Percentiles rank a stretch among this genome's conserved stretches.
phyloP scores from a whole-genome alignment of 1,140 invertebrate species.

The Odontomachus brunneus region DNA sequence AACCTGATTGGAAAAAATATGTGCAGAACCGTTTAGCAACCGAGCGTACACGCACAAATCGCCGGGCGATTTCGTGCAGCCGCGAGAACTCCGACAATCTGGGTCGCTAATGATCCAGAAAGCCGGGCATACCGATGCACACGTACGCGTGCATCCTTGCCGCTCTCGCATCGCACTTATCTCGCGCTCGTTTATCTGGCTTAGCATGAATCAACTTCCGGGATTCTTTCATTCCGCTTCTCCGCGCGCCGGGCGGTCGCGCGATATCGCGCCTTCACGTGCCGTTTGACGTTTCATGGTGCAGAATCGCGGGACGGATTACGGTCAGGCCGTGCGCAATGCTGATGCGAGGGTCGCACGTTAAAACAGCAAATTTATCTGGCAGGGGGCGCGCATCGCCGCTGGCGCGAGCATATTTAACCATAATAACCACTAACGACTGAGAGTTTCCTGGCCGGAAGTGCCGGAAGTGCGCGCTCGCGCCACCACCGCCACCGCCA shows the following conservation, averaged over 20 bases:
- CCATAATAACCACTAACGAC: constrained; percentile 78
- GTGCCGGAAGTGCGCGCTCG: constrained; percentile 58
- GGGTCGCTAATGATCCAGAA: background rate
- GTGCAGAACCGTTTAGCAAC: no score
- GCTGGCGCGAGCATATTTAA: constrained; percentile 68
- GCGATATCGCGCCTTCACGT: no score
- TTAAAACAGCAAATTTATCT: constrained; percentile 67
- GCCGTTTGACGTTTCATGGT: constrained; percentile 28
- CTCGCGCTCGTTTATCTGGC: background rate
- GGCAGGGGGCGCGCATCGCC: background rate
- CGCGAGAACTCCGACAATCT: background rate
- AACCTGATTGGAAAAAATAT: no score
- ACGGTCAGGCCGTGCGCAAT: background rate
- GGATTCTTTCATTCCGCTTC: background rate
- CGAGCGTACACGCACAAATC: background rate
- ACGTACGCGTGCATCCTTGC: no score
- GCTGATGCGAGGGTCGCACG: constrained; percentile 1
- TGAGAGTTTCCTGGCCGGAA: constrained; percentile 73
- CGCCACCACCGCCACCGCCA: constrained; percentile 2
- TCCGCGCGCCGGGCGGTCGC: background rate
- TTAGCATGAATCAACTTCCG: background rate
- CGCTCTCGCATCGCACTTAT: background rate
- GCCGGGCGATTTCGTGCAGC: background rate
- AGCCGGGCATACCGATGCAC: background rate
- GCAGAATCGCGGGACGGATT: constrained; percentile 27